Evolutionary conservation across 2,797 vertebrate species (phyloP).

Genomic region (Danionella dracula): DNA sequence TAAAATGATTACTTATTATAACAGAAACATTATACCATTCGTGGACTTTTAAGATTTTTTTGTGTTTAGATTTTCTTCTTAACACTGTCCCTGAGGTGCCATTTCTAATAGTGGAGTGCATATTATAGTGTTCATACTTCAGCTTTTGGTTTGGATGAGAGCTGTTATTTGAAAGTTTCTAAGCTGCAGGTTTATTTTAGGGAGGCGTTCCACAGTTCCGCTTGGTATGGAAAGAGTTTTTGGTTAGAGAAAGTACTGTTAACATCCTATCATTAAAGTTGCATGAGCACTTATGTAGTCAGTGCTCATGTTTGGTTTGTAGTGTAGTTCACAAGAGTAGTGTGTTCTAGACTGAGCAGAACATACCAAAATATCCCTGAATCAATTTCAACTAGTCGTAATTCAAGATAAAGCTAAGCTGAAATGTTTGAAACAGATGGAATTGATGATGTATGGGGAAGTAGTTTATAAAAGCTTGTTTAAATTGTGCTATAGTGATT

Average conservation of each 20-base stretch:
- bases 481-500: no score
- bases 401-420: no score
- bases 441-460: no score
- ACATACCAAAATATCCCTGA: no score
- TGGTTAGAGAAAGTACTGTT: neutral
- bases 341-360: no score
- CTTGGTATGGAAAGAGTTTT: neutral
- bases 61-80: neutral
- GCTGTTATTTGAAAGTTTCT: constrained; percentile 18
- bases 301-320: neutral
- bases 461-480: no score
- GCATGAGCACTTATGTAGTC: neutral
- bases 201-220: neutral
- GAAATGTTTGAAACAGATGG: no score
- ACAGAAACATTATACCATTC: no score
- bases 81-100: neutral
- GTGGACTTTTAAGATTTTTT: no score
- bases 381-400: no score
- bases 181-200: neutral
- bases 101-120: constrained; percentile 9
- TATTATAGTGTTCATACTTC: neutral
- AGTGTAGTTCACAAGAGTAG: no score
- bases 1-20: no score
- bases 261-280: neutral
- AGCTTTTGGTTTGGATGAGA: constrained; percentile 13